Evolutionary conservation across 1,140 invertebrate genomes (phyloP).

Genomic region (Antheraea pernyi): DNA sequence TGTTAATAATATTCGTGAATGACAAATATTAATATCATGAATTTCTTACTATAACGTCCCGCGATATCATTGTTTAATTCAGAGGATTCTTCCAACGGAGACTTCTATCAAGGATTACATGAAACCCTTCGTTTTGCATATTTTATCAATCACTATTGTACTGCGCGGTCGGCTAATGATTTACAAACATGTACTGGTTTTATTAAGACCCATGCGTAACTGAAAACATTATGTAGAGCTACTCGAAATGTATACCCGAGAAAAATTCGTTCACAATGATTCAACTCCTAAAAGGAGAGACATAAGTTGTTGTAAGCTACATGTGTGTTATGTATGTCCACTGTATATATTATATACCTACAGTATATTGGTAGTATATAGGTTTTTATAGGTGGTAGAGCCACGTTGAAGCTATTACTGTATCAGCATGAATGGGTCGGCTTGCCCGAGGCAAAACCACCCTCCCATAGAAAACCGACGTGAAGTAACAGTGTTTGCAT

Average conservation of each 20-base stretch:
- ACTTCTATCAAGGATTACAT: background rate
- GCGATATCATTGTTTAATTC: background rate
- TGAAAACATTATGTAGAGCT: background rate
- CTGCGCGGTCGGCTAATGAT: conserved; percentile 5
- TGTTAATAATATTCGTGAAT: too few species aligned
- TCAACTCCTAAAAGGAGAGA: background rate
- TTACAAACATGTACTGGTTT: conserved; percentile 2
- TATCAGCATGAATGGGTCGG: too few species aligned
- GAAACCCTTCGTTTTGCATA: conserved; percentile 13
- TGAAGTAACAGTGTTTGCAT: too few species aligned
- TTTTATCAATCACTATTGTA: conserved; percentile 10
- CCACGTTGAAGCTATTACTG: too few species aligned
- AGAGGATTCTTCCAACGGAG: background rate
- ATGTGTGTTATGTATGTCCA: too few species aligned
- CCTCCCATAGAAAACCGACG: too few species aligned
- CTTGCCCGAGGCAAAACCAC: too few species aligned
- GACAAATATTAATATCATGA: background rate
- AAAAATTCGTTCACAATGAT: background rate
- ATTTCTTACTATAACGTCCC: background rate
- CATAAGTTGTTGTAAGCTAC: too few species aligned
- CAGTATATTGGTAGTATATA: too few species aligned
- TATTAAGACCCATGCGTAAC: conserved; percentile 2
- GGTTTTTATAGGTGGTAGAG: too few species aligned
- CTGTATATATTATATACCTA: too few species aligned
- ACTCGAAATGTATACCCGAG: background rate